These are phyloP conservation scores for Biston betularia DNA, from an alignment of 2,888 invertebrate genomes.

Conservation along the genomic window DNA sequence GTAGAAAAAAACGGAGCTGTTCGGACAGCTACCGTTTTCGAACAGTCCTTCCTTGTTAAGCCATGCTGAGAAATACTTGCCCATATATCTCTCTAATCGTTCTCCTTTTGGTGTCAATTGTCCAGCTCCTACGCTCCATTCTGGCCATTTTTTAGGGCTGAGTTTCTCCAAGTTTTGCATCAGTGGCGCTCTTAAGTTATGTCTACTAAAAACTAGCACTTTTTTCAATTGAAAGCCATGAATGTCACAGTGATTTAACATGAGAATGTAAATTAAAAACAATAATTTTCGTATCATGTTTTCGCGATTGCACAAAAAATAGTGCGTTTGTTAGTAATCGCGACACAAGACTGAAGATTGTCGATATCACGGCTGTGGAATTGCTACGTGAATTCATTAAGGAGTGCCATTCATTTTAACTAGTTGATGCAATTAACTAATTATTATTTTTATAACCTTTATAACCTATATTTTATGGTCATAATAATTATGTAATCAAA, in stretches of 20 bases:
- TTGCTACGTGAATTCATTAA: background rate
- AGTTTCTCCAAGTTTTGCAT: background rate
- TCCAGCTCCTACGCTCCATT: background rate
- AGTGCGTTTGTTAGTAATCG: background rate
- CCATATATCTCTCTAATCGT: slow-evolving; percentile 5
- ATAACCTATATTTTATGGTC: too few relatives aligned
- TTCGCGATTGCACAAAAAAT: background rate
- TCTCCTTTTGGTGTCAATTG: slow-evolving; percentile 5
- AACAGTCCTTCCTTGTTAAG: background rate
- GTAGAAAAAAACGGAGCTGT: background rate
- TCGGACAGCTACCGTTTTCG: background rate
- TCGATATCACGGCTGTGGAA: background rate
- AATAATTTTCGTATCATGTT: background rate
- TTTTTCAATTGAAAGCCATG: slow-evolving; percentile 8
- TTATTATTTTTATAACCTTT: too few relatives aligned
- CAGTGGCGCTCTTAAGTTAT: slow-evolving; percentile 12
- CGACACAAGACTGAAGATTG: background rate
- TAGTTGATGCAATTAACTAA: too few relatives aligned
- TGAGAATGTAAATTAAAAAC: background rate
- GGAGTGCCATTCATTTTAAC: too few relatives aligned
- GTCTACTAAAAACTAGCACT: slow-evolving; percentile 17
- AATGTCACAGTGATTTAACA: background rate
- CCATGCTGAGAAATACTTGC: slow-evolving; percentile 6
- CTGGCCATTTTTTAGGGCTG: background rate
- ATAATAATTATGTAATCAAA: too few relatives aligned